Conservation (phyloP, 2,797 vertebrate genomes). For the Tamandua tetradactyla region DNA sequence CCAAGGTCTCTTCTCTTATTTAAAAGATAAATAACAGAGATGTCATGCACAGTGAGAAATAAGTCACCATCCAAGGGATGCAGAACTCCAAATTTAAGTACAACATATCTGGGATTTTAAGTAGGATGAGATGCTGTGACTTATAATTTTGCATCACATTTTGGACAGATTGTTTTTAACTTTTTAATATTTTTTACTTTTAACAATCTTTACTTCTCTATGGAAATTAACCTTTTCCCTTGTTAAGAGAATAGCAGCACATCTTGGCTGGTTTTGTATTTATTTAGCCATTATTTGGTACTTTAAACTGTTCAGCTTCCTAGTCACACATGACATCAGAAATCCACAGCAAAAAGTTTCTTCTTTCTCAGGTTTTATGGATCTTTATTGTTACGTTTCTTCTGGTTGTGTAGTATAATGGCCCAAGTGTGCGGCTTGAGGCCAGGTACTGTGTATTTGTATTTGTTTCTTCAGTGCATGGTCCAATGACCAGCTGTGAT, state of each 20-base stretch:
- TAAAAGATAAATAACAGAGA: neutral
- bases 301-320: neutral
- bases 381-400: neutral
- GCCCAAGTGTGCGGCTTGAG: neutral
- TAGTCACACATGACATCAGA: neutral
- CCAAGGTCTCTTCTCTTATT: neutral
- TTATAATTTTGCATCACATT: neutral
- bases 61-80: neutral
- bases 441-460: accelerated
- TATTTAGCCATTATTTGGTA: neutral
- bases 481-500: neutral
- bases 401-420: neutral
- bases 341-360: neutral
- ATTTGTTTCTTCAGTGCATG: neutral
- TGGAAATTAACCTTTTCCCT: neutral
- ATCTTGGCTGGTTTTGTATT: neutral
- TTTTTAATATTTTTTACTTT: neutral
- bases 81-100: neutral
- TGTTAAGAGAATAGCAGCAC: neutral
- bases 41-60: neutral
- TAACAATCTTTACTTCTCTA: neutral
- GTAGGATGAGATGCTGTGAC: neutral
- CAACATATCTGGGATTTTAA: neutral
- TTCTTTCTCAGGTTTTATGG: neutral
- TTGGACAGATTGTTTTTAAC: neutral